phyloP scores from a whole-genome alignment of 2,113 vertebrate species.

The Protobothrops mucrosquamatus region DNA sequence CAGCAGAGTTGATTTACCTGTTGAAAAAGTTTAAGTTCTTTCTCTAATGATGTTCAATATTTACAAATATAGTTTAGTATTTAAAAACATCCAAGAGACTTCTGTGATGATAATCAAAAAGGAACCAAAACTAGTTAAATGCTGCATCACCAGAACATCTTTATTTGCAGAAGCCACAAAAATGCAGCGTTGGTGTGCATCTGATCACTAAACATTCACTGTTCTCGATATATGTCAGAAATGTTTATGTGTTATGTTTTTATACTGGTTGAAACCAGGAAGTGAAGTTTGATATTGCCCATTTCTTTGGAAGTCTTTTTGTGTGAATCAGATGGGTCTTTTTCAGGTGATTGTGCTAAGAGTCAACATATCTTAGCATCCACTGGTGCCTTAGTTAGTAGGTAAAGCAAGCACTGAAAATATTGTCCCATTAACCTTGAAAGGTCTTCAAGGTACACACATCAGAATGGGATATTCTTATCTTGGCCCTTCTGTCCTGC shows the following conservation, averaged over 20 bases:
- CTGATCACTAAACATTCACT: not conserved
- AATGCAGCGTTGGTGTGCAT: not conserved
- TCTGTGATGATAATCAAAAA: not conserved
- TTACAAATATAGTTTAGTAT: not conserved
- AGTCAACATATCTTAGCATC: not conserved
- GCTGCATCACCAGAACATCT: not conserved
- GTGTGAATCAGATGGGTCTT: not conserved
- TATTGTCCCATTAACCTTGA: not conserved
- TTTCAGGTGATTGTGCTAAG: slow-evolving; percentile 1
- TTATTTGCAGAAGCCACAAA: not conserved
- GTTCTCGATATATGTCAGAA: not conserved
- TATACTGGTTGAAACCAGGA: not conserved
- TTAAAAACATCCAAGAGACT: not conserved
- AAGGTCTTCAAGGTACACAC: not conserved
- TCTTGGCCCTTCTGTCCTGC: not conserved
- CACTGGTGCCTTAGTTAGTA: not conserved
- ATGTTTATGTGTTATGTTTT: not conserved
- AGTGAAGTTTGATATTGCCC: not conserved
- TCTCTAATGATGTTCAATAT: not conserved
- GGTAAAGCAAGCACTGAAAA: not conserved
- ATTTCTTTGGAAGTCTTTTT: slow-evolving; percentile 1
- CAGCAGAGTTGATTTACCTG: not conserved
- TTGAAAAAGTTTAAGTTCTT: not conserved
- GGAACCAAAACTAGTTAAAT: not conserved
- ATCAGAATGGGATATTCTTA: not conserved